These are phyloP conservation scores for Brachionus rotundiformis DNA, from an alignment of 1,140 invertebrate genomes.

Conservation along the genomic window DNA sequence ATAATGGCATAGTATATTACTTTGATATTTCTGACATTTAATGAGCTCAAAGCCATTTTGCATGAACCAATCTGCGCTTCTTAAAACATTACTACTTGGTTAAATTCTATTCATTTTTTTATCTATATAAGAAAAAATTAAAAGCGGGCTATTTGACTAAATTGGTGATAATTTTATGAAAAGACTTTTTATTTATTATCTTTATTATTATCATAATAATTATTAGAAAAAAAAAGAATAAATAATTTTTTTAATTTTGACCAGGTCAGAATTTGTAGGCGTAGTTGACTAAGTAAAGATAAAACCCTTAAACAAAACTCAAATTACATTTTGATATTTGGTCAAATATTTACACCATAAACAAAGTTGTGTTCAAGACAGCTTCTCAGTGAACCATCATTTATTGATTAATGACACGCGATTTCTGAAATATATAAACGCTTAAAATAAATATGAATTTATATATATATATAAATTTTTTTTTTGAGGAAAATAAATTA, in stretches of 20 bases:
- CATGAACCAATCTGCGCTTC: not conserved
- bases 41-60: not conserved
- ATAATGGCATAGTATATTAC: not conserved
- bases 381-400: not conserved
- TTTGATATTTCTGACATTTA: not conserved
- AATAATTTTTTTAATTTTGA: not conserved
- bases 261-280: not conserved
- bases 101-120: not conserved
- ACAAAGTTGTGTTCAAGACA: not conserved
- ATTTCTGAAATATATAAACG: conserved; percentile 14
- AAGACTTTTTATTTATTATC: not conserved
- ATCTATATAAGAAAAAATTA: not conserved
- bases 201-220: not conserved
- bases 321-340: not conserved
- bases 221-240: not conserved
- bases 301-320: not conserved
- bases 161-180: not conserved
- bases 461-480: too few species aligned
- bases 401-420: conserved; percentile 2
- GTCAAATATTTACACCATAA: not conserved
- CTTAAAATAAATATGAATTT: conserved; percentile 22
- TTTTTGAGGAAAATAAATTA: conserved; percentile 23
- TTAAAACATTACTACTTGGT: not conserved
- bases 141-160: not conserved
- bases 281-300: not conserved